These are phyloP conservation scores for Anthophora plumipes DNA, from an alignment of 2,888 invertebrate species.

Conservation along the genomic window DNA sequence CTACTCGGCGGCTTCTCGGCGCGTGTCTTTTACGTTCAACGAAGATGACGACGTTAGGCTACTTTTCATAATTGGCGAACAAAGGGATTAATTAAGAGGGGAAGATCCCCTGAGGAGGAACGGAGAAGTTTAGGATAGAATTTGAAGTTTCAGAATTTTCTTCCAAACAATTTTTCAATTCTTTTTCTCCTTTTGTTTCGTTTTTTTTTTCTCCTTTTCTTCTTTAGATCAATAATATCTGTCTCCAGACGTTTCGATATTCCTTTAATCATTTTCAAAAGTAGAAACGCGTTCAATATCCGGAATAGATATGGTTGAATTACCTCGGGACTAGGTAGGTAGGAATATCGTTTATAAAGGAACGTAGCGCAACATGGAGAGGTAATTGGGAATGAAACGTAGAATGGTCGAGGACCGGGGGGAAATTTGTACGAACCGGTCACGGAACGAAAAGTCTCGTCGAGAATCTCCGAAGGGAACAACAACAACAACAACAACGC, in stretches of 20 bases:
- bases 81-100: slow-evolving; percentile 48
- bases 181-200: not conserved
- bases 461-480: slow-evolving; percentile 54
- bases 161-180: slow-evolving; percentile 14
- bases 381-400: not conserved
- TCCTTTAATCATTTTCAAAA: not conserved
- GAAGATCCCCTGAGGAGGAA: slow-evolving; percentile 58
- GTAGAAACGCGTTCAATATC: not conserved
- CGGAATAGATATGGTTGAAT: not conserved
- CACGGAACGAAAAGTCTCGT: slow-evolving; percentile 59
- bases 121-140: slow-evolving; percentile 24
- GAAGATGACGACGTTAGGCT: slow-evolving; percentile 78
- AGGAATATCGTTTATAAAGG: slow-evolving; percentile 7
- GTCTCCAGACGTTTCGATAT: not conserved
- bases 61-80: slow-evolving; percentile 68
- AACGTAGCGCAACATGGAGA: not conserved
- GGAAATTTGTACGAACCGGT: slow-evolving; percentile 32
- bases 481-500: slow-evolving; percentile 66
- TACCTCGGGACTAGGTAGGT: slow-evolving; percentile 28
- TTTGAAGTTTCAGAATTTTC: not conserved
- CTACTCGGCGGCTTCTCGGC: slow-evolving; percentile 74
- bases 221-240: too few species aligned
- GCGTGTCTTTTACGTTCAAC: slow-evolving; percentile 77
- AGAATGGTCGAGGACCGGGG: not conserved
- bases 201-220: too few species aligned